Conservation (phyloP, 2,113 vertebrate species). For the Hylia prasina region DNA sequence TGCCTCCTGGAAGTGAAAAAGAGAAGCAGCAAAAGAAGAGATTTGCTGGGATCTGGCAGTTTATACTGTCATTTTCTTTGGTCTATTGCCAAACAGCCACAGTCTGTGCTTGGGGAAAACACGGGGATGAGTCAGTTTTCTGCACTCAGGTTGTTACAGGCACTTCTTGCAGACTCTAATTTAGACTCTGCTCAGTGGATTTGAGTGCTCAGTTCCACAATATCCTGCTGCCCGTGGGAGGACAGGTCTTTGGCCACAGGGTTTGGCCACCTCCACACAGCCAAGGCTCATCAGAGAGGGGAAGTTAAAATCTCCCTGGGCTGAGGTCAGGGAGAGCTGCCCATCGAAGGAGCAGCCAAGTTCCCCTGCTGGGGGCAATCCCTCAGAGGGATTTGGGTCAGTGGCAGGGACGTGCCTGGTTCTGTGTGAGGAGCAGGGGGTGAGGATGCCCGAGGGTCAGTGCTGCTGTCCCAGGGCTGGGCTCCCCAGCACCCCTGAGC, state of each 20-base stretch:
- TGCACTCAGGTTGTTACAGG: neutral
- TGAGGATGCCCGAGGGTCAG: accelerated
- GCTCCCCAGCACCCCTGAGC: no score
- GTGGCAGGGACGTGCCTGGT: neutral
- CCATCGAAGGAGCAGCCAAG: neutral
- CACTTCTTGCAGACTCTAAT: neutral
- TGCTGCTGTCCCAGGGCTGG: neutral
- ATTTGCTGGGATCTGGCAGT: slow-evolving; percentile 35
- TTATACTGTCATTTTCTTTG: slow-evolving; percentile 52
- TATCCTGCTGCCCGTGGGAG: neutral
- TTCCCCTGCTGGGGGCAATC: neutral
- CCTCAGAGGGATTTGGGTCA: neutral
- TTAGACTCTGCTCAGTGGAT: neutral
- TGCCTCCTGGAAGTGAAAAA: neutral
- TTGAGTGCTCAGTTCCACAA: neutral
- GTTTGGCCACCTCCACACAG: neutral
- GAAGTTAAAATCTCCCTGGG: neutral
- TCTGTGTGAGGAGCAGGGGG: neutral
- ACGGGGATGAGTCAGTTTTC: slow-evolving; percentile 34
- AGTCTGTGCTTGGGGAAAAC: slow-evolving; percentile 52
- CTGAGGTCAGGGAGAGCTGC: neutral
- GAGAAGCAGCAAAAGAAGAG: slow-evolving; percentile 10
- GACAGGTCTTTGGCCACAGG: neutral
- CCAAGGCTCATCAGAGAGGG: neutral
- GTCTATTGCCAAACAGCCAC: slow-evolving; percentile 45